Evolutionary conservation across 2,113 vertebrate species (phyloP).

Genomic region (Galbula dea): DNA sequence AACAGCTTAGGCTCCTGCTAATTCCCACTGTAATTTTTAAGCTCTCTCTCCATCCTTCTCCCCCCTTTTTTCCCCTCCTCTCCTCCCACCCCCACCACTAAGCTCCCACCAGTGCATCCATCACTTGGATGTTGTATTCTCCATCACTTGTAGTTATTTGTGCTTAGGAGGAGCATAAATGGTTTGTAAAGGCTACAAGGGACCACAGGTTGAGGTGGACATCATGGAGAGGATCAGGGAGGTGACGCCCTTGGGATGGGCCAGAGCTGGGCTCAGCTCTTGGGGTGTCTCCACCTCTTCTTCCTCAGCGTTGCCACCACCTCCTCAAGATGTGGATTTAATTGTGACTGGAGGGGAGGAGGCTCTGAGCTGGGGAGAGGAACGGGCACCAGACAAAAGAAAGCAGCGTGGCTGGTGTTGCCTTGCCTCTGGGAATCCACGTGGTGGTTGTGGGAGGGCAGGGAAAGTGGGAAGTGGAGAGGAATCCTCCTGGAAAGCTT

Average conservation of each 20-base stretch:
- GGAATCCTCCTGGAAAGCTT: neutral
- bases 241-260: neutral
- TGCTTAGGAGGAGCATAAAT: neutral
- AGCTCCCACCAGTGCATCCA: neutral
- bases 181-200: neutral
- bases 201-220: neutral
- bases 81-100: neutral
- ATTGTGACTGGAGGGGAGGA: neutral
- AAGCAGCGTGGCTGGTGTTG: neutral
- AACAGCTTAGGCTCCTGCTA: constrained; percentile 18
- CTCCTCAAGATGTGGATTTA: neutral
- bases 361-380: neutral
- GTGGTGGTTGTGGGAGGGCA: neutral
- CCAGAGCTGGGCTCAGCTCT: neutral
- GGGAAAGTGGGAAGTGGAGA: neutral
- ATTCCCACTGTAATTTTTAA: constrained; percentile 35
- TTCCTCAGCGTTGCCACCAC: neutral
- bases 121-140: neutral
- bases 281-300: neutral
- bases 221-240: neutral
- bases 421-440: neutral
- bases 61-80: neutral
- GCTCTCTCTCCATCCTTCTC: neutral
- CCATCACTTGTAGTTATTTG: neutral
- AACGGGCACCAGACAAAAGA: constrained; percentile 2